Evolutionary conservation across 1,140 invertebrate species (phyloP), one percentile per base, ranked within the genome.

Genomic region (Plectrocnemia conspersa): DNA sequence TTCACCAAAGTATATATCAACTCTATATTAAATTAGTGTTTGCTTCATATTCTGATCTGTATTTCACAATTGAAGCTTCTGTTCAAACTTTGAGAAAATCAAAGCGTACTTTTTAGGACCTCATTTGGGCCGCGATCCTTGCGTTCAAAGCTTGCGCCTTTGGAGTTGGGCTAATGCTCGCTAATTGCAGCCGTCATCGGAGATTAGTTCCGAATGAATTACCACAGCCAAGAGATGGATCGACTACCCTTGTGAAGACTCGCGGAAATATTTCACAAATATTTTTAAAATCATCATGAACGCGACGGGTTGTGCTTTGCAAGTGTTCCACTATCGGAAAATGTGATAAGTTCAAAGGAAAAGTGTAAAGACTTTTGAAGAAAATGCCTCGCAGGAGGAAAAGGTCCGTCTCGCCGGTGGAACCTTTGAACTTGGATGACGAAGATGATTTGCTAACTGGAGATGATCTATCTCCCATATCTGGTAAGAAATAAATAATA

Each of bases 131-230:
- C 15, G 13, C 35, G 35, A 38, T 16, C 35, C 7, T 4, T n/a
- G 13, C 10, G 35, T 38, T 38, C 10, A 38, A 38, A 5, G 18
- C 6, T 6, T 7, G 27, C 27, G 6, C 27, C 7, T 38, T 16
- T 38, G 35, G 35, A 38, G 35, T 16, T 16, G 35, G 35, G 35
- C 35, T 38, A 53, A 60, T 53, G 48, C 54, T 40, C 29, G 55
- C 53, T 60, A 56, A 61, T 61, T 49, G 36, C 59, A 36, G 23
- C 49, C 54, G 59, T 61, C 59, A 61, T 54, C 59, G 33, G 22
- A 44, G 54, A 61, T 61, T 61, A 61, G 59, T 61, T 35, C 23
- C 33, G 25, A 52, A 54, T 41, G 52, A 50, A 54, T 56, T 49
- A 56, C 59, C 59, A 32, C 45, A 40, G 21, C 25, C 19, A 16